A percentile compares a stretch with the other conserved stretches of the same genome.
These are phyloP conservation scores for Parazoanthus swiftii DNA, from an alignment of 92 coral and sea anemone species.

Conservation along the genomic window DNA sequence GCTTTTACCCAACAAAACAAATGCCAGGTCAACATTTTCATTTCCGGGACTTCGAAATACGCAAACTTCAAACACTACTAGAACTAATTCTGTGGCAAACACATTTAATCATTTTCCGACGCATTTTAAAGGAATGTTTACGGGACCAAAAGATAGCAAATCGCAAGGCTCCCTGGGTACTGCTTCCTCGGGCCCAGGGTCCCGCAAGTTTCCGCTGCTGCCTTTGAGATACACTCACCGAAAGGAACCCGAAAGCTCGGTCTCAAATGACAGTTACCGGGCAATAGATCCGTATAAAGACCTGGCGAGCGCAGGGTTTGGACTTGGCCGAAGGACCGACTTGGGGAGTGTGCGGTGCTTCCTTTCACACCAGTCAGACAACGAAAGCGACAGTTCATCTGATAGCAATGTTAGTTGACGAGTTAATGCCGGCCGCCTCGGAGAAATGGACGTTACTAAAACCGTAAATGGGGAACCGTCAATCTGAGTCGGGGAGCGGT, in stretches of 20 bases:
- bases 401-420: conserved; percentile 8
- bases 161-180: neutral
- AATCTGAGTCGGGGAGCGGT: too few relatives aligned
- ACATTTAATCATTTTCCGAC: neutral
- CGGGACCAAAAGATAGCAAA: neutral
- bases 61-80: neutral
- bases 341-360: conserved; percentile 41
- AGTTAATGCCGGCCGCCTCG: neutral
- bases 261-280: conserved; percentile 50
- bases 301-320: conserved; percentile 89
- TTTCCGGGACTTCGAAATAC: conserved; percentile 1
- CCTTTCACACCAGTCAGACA: conserved; percentile 45
- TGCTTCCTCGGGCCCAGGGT: conserved; percentile 28
- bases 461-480: too few relatives aligned
- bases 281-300: conserved; percentile 76
- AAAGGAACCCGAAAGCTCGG: conserved; percentile 31
- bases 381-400: conserved; percentile 42
- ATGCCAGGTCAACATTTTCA: neutral
- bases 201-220: conserved; percentile 59
- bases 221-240: conserved; percentile 70
- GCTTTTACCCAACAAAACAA: neutral
- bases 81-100: neutral
- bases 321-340: conserved; percentile 52
- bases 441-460: too few relatives aligned
- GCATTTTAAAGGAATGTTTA: conserved; percentile 6